Conservation (phyloP, 2,888 invertebrate species). For the Cerastis leucographa region DNA sequence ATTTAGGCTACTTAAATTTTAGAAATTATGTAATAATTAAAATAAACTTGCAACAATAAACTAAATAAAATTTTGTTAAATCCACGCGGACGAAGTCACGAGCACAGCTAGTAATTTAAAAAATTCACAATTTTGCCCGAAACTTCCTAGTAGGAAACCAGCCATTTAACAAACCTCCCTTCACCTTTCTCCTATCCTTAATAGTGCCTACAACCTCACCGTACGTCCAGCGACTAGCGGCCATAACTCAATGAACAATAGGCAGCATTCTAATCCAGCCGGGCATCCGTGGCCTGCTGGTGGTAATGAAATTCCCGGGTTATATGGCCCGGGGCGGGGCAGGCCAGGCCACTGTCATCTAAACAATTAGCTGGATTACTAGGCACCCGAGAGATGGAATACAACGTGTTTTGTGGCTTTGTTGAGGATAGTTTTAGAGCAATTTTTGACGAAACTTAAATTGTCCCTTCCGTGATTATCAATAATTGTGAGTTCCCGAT, state of each 20-base stretch:
- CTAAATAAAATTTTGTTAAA: no score
- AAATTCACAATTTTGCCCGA: no score
- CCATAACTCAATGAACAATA: conserved; percentile 88
- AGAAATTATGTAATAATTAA: no score
- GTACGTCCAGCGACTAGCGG: conserved; percentile 73
- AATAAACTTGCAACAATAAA: no score
- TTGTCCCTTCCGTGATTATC: no score
- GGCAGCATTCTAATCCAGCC: conserved; percentile 82
- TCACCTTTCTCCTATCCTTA: conserved; percentile 58
- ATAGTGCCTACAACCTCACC: conserved; percentile 69
- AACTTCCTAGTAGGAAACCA: neutral
- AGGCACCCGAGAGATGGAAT: conserved; percentile 25
- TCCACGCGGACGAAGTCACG: no score
- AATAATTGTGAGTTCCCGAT: no score
- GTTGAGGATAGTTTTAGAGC: neutral
- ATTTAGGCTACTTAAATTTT: no score
- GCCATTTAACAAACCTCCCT: conserved; percentile 34
- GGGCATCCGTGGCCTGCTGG: conserved; percentile 67
- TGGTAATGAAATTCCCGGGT: conserved; percentile 87
- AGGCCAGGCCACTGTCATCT: conserved; percentile 66
- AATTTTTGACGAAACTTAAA: neutral
- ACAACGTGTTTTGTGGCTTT: conserved; percentile 23
- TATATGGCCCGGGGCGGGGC: conserved; percentile 65
- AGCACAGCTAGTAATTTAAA: no score
- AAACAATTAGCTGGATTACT: conserved; percentile 71